These are phyloP conservation scores for Euleptes europaea DNA, from an alignment of 2,113 vertebrate species.

Conservation along the genomic window DNA sequence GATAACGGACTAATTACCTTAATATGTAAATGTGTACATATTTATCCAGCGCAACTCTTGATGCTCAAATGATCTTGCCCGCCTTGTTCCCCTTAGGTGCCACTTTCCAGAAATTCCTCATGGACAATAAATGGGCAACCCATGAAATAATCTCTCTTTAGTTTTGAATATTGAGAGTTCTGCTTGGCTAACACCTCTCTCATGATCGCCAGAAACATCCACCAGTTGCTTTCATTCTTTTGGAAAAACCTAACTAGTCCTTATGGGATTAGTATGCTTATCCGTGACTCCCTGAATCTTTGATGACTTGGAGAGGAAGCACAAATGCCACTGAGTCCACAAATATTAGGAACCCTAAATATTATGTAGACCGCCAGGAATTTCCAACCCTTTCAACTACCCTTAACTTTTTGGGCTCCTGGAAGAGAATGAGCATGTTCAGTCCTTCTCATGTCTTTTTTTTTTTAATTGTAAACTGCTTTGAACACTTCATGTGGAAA, in stretches of 20 bases:
- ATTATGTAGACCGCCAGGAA: too few relatives aligned
- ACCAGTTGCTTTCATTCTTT: not conserved
- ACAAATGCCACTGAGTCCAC: too few relatives aligned
- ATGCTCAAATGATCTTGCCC: conserved; percentile 1
- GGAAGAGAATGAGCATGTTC: too few relatives aligned
- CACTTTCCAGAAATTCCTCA: conserved; percentile 41
- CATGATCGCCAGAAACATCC: not conserved
- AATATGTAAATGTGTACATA: conserved; percentile 34
- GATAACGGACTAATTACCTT: conserved; percentile 19
- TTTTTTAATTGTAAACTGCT: too few relatives aligned
- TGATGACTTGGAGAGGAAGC: not conserved
- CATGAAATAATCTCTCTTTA: conserved; percentile 6
- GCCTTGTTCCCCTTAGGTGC: not conserved
- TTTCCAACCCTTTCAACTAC: too few relatives aligned
- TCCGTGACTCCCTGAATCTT: not conserved
- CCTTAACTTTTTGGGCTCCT: too few relatives aligned
- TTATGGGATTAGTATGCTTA: not conserved
- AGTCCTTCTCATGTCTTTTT: too few relatives aligned
- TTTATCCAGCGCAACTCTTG: not conserved
- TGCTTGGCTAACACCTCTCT: not conserved
- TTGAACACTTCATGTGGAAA: too few relatives aligned
- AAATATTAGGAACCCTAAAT: too few relatives aligned
- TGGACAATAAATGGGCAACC: conserved; percentile 4
- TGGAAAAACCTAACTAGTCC: not conserved
- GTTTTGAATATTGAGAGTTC: conserved; percentile 10